A percentile compares a stretch with the other conserved stretches of the same genome.
These are phyloP conservation scores for Drosophila diplacantha DNA, from an alignment of 2,888 invertebrate genomes.

Conservation along the genomic window DNA sequence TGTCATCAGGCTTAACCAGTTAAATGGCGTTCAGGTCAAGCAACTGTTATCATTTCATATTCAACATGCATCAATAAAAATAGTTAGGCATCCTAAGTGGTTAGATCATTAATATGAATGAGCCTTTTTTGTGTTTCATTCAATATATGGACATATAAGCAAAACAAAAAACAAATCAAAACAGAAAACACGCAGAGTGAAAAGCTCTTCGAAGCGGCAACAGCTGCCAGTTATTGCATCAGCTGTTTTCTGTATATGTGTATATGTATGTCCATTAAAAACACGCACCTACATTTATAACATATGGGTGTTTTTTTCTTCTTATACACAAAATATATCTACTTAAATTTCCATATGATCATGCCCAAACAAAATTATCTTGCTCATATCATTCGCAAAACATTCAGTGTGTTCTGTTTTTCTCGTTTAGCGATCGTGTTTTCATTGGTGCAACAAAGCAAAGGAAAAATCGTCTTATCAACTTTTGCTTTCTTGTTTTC, in stretches of 20 bases:
- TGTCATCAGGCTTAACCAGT: constrained; percentile 10
- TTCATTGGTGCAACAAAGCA: constrained; percentile 20
- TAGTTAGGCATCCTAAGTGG: constrained; percentile 7
- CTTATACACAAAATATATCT: constrained; percentile 7
- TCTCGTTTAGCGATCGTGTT: constrained; percentile 6
- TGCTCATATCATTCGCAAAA: constrained; percentile 6
- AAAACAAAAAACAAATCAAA: constrained; percentile 25
- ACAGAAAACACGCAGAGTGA: constrained; percentile 29
- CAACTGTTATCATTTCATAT: constrained; percentile 14
- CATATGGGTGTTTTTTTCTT: constrained; percentile 15
- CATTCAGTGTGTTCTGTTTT: constrained; percentile 5
- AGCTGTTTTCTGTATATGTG: constrained; percentile 52
- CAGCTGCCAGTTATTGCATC: constrained; percentile 63
- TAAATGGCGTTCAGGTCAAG: constrained; percentile 19
- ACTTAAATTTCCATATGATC: constrained; percentile 20
- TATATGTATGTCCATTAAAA: constrained; percentile 39
- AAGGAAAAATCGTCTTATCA: constrained; percentile 13
- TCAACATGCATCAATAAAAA: neutral
- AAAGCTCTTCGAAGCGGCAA: constrained; percentile 47
- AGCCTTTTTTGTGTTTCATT: neutral
- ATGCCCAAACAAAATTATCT: constrained; percentile 3
- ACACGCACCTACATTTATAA: constrained; percentile 19
- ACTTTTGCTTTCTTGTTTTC: constrained; percentile 11
- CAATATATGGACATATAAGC: neutral
- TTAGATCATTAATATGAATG: constrained; percentile 20